phyloP scores from a whole-genome alignment of 2,888 invertebrate species.

The Merodon equestris region DNA sequence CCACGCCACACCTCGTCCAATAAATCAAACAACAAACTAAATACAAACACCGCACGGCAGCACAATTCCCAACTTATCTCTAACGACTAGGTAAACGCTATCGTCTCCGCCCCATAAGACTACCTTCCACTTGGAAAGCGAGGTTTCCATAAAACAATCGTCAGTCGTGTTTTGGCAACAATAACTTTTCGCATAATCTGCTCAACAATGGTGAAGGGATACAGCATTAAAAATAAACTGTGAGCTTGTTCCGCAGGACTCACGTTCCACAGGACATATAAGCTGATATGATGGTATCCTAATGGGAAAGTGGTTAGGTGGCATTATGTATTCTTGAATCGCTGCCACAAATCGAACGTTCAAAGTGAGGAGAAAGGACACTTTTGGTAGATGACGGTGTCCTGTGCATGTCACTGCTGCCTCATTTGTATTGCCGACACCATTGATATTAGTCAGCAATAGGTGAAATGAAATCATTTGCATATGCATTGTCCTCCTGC shows the following conservation, averaged over 20 bases:
- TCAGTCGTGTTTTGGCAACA: conserved; percentile 52
- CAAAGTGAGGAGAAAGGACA: no score
- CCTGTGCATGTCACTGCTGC: not conserved
- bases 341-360: no score
- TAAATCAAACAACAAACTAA: conserved; percentile 8
- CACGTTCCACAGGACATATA: no score
- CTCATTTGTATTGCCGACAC: conserved; percentile 43
- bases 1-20: no score
- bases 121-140: conserved; percentile 25
- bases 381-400: not conserved
- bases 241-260: not conserved
- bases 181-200: conserved; percentile 55
- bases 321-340: conserved; percentile 33
- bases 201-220: conserved; percentile 38
- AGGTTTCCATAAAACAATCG: conserved; percentile 31
- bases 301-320: conserved; percentile 40
- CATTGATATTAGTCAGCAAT: conserved; percentile 31
- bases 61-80: no score
- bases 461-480: conserved; percentile 9
- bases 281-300: no score
- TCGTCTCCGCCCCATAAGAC: conserved; percentile 40
- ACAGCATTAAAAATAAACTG: no score
- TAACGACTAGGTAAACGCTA: not conserved
- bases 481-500: conserved; percentile 42
- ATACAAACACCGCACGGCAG: conserved; percentile 43